These are phyloP conservation scores for Drosophila triauraria DNA, from an alignment of 1,140 invertebrate species.

Conservation along the genomic window DNA sequence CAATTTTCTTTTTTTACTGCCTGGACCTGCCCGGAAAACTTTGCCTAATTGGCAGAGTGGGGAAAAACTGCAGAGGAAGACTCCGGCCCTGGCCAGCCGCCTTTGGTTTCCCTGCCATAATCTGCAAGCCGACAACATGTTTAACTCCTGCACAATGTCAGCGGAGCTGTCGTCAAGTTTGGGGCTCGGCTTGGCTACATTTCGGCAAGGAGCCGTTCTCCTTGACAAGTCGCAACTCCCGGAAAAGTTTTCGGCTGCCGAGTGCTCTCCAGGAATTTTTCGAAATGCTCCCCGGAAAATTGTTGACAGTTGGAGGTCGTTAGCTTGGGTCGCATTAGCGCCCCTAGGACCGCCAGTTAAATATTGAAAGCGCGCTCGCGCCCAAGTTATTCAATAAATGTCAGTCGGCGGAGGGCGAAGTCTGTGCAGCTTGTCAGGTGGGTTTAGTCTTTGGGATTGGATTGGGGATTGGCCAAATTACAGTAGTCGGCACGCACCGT, in stretches of 20 bases:
- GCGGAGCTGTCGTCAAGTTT: conserved; percentile 57
- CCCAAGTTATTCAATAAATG: conserved; percentile 81
- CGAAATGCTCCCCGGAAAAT: conserved; percentile 55
- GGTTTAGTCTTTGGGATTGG: conserved; percentile 44
- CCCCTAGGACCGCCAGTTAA: conserved; percentile 53
- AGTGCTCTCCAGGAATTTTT: conserved; percentile 54
- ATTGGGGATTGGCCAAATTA: conserved; percentile 66
- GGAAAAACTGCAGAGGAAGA: not conserved
- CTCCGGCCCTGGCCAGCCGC: conserved; percentile 19
- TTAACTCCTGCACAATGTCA: conserved; percentile 74
- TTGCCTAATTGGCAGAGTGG: conserved; percentile 67
- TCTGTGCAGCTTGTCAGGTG: conserved; percentile 64
- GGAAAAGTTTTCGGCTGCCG: conserved; percentile 60
- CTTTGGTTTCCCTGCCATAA: conserved; percentile 59
- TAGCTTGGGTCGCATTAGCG: conserved; percentile 69
- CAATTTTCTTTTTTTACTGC: conserved; percentile 16
- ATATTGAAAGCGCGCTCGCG: conserved; percentile 67
- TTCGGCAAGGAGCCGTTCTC: conserved; percentile 39
- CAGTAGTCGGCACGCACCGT: conserved; percentile 60
- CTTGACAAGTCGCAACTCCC: conserved; percentile 65
- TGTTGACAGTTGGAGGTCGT: conserved; percentile 72
- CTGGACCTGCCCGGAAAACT: conserved; percentile 43
- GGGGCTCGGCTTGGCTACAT: conserved; percentile 39
- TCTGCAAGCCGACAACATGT: conserved; percentile 72
- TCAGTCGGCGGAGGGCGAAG: conserved; percentile 38